phyloP scores from a whole-genome alignment of 2,888 invertebrate genomes.

The Mystacides longicornis region DNA sequence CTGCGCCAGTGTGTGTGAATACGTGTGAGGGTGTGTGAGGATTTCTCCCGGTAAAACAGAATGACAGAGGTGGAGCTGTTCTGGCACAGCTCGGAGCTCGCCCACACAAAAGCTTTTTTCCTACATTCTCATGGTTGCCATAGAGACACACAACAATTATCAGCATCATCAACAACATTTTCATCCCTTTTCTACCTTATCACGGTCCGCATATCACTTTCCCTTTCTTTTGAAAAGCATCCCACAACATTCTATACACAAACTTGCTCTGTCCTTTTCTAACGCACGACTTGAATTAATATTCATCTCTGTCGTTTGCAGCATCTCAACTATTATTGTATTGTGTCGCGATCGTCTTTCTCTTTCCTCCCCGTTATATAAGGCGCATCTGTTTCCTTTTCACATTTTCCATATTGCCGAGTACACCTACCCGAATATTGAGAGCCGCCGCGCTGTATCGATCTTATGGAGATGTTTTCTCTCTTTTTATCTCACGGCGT shows the following conservation, averaged over 20 bases:
- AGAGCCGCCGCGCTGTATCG: constrained; percentile 19
- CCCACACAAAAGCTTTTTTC: constrained; percentile 21
- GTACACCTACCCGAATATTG: neutral
- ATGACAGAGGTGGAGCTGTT: no score
- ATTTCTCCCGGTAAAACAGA: no score
- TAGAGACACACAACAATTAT: constrained; percentile 22
- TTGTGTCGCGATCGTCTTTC: constrained; percentile 19
- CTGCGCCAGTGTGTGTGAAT: no score
- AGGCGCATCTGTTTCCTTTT: neutral
- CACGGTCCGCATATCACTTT: neutral
- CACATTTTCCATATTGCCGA: neutral
- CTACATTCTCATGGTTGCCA: constrained; percentile 32
- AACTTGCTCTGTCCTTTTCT: neutral
- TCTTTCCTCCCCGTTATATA: constrained; percentile 12
- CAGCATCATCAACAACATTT: neutral
- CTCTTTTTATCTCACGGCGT: neutral
- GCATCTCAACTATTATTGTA: neutral
- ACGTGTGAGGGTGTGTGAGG: no score
- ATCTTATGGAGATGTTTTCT: constrained; percentile 13
- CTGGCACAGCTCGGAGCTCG: constrained; percentile 9
- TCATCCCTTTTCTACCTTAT: neutral
- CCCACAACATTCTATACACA: neutral
- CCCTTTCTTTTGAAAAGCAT: neutral
- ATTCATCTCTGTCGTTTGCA: neutral
- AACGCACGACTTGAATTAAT: neutral